A percentile compares a stretch with the other conserved stretches of the same genome.
Conservation (phyloP, 2,888 invertebrate genomes). For the Diplazon laetatorius region DNA sequence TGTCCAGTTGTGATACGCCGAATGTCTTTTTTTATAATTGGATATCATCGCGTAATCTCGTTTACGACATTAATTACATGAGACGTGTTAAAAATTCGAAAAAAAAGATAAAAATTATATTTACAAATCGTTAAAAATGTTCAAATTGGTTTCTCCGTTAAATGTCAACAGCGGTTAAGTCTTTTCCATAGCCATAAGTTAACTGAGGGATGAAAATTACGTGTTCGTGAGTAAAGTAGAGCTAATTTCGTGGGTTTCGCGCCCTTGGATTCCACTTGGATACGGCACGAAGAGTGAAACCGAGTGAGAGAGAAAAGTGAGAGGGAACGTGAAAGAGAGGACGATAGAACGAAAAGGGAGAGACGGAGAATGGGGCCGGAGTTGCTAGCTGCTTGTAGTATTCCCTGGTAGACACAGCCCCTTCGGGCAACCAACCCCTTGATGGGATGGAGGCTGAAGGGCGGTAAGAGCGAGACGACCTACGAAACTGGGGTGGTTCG, state of each 20-base stretch:
- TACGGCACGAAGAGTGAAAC: constrained; percentile 57
- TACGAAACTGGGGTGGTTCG: constrained; percentile 54
- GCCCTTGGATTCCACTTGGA: constrained; percentile 68
- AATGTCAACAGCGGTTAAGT: constrained; percentile 31
- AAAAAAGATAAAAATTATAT: constrained; percentile 4
- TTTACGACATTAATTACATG: no score
- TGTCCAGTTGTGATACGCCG: no score
- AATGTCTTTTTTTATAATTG: no score
- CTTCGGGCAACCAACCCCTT: constrained; percentile 77
- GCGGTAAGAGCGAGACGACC: constrained; percentile 71
- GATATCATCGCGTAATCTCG: no score
- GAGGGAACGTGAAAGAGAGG: constrained; percentile 45
- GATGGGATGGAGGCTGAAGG: constrained; percentile 73
- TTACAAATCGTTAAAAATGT: no score
- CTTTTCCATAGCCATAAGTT: constrained; percentile 49
- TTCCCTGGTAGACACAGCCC: constrained; percentile 77
- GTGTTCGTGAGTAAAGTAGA: constrained; percentile 71
- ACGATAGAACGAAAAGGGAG: no score
- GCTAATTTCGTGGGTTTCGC: constrained; percentile 77
- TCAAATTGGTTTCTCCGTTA: constrained; percentile 10
- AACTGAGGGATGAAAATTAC: constrained; percentile 58
- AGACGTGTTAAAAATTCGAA: no score
- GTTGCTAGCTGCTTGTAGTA: constrained; percentile 67
- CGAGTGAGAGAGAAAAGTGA: constrained; percentile 31
- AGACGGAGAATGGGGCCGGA: constrained; percentile 40